phyloP scores from a whole-genome alignment of 1,140 invertebrate species.

The Vollenhovia emeryi region DNA sequence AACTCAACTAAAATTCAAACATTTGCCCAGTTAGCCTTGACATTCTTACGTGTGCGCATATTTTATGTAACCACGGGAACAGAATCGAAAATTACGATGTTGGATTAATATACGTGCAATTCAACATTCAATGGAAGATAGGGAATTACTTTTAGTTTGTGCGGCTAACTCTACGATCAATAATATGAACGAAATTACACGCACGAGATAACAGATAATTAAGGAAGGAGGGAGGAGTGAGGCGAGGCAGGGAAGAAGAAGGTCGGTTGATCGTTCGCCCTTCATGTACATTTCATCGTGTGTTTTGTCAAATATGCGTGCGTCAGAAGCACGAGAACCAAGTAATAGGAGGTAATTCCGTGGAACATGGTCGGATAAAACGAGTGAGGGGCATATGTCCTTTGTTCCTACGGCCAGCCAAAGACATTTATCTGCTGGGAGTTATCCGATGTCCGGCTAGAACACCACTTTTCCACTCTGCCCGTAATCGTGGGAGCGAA shows the following conservation, averaged over 20 bases:
- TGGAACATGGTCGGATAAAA: constrained; percentile 20
- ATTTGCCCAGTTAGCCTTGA: not conserved
- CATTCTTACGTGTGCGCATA: not conserved
- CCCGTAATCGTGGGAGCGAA: constrained; percentile 42
- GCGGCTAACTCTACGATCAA: not conserved
- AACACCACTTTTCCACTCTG: constrained; percentile 49
- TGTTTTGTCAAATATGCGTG: not conserved
- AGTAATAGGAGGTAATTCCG: constrained; percentile 32
- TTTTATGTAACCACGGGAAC: not conserved
- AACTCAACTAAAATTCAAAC: constrained; percentile 17
- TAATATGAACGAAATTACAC: not conserved
- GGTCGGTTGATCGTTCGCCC: not conserved
- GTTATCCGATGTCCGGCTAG: constrained; percentile 32
- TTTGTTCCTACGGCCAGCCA: constrained; percentile 25
- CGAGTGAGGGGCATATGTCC: constrained; percentile 35
- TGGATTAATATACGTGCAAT: too few species aligned
- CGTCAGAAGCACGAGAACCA: not conserved
- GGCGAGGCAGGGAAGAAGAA: not conserved
- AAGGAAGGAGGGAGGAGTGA: too few species aligned
- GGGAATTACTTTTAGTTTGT: not conserved
- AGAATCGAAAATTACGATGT: not conserved
- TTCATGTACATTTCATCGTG: not conserved
- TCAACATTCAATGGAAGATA: not conserved
- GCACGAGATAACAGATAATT: not conserved
- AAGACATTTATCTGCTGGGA: constrained; percentile 52